Evolutionary conservation across 1,140 invertebrate species (phyloP).

Genomic region (Eupeodes corollae): DNA sequence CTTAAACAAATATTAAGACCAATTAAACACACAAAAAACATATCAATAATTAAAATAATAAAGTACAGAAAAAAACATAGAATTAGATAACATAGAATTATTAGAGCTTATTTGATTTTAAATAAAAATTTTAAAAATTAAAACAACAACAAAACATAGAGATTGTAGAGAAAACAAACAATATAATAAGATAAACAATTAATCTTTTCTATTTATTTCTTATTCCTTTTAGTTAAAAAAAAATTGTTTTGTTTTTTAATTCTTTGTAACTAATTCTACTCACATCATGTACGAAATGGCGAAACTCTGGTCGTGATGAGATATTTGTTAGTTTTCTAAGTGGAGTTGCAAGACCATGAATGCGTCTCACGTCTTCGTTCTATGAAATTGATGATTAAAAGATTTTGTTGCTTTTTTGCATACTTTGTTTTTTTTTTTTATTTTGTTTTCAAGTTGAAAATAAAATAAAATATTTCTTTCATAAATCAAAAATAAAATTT

Average conservation of each 20-base stretch:
- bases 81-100: too few species aligned
- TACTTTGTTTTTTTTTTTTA: background rate
- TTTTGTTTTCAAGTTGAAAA: slow-evolving; percentile 14
- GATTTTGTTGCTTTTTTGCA: slow-evolving; percentile 3
- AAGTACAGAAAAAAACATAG: too few species aligned
- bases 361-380: slow-evolving; percentile 37
- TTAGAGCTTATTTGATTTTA: too few species aligned
- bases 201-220: background rate
- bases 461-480: slow-evolving; percentile 17
- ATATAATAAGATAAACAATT: too few species aligned
- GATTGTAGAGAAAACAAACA: too few species aligned
- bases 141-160: too few species aligned
- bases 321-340: slow-evolving; percentile 39
- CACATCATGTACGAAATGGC: slow-evolving; percentile 39
- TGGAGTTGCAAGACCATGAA: slow-evolving; percentile 38
- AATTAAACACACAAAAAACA: too few species aligned
- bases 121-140: too few species aligned
- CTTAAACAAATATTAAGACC: too few species aligned
- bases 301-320: slow-evolving; percentile 38
- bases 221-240: background rate
- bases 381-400: slow-evolving; percentile 19
- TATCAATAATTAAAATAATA: too few species aligned
- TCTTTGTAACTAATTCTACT: slow-evolving; percentile 31
- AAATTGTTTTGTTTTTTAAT: slow-evolving; percentile 9
- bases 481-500: too few species aligned